Base-by-base conservation (phyloP, 1,140 invertebrate genomes). In the Anthonomus grandis region DNA sequence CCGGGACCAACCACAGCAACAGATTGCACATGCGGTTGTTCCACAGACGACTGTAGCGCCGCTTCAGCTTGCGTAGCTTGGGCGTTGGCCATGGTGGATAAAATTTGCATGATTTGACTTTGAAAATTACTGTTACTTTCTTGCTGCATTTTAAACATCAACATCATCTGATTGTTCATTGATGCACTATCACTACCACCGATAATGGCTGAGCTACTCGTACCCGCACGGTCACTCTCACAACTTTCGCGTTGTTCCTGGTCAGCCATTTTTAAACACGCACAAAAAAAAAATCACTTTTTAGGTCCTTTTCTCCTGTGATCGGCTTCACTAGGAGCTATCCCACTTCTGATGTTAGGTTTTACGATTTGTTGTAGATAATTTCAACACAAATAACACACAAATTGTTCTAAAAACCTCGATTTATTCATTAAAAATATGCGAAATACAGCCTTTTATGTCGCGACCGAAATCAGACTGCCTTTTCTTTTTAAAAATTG, bases 31-130 rank as follows among this genome's bases (percentile, higher is more conserved):
- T n/a, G n/a, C 21, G 23, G n/a, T 24, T 24, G 6, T 4, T 15
- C n/a, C 17, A 27, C 27, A n/a, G n/a, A n/a, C n/a, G n/a, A n/a
- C n/a, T n/a, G n/a, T n/a, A n/a, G n/a, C n/a, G n/a, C n/a, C n/a
- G n/a, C n/a, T n/a, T n/a, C n/a, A 22, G 21, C 24, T 4, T 48
- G 46, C 15, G 46, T 23, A 42, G 22, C 41, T 21, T 42, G 18
- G 17, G 41, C 21, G 41, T 42, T 42, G 27, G 46, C 46, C 46
- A 34, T 48, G 6, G 27, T 48, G 3, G 46, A 48, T 6, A 48
- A 34, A 17, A 48, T 13, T 34, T 48, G 15, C 46, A 48, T 38
- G 4, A 38, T 38, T n/a, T 38, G 4, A 13, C 17, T 38, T 13
- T 38, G 36, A 17, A 38, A 38, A 38, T n/a, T 38, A n/a, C 17